Conservation (phyloP, 2,113 vertebrate genomes). For the Pseudolaguvia tuberculata region DNA sequence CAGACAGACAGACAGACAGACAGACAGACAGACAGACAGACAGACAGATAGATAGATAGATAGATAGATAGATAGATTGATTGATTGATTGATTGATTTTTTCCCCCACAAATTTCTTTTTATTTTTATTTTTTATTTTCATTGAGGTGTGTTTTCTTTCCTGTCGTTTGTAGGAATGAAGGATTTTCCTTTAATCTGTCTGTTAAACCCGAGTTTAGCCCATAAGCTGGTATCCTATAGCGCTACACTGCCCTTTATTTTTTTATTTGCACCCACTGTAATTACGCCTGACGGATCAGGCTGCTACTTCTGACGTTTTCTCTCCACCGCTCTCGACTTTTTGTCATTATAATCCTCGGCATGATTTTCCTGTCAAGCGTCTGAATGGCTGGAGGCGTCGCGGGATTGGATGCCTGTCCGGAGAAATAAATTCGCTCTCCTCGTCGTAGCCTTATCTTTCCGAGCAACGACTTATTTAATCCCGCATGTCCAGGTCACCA, state of each 20-base stretch:
- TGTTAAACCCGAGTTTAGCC: not conserved
- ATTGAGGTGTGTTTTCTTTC: not conserved
- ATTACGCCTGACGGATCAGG: not conserved
- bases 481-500: not conserved
- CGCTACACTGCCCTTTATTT: not conserved
- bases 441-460: not conserved
- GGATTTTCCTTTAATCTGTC: slow-evolving; percentile 9
- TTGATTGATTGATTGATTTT: no score
- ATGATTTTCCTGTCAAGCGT: slow-evolving; percentile 9
- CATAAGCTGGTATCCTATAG: not conserved
- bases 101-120: not conserved
- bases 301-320: not conserved
- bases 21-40: no score
- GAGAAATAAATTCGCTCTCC: not conserved
- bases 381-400: slow-evolving; percentile 1
- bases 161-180: not conserved
- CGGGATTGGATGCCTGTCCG: slow-evolving; percentile 15
- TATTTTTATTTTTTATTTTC: not conserved
- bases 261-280: not conserved
- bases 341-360: slow-evolving; percentile 2
- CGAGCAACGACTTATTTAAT: slow-evolving; percentile 4
- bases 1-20: no score
- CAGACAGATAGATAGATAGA: no score
- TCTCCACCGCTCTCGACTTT: not conserved
- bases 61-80: no score